Evolutionary conservation across 2,888 invertebrate species (phyloP), one percentile per base, ranked within the genome.

Genomic region (Thumatha senex): DNA sequence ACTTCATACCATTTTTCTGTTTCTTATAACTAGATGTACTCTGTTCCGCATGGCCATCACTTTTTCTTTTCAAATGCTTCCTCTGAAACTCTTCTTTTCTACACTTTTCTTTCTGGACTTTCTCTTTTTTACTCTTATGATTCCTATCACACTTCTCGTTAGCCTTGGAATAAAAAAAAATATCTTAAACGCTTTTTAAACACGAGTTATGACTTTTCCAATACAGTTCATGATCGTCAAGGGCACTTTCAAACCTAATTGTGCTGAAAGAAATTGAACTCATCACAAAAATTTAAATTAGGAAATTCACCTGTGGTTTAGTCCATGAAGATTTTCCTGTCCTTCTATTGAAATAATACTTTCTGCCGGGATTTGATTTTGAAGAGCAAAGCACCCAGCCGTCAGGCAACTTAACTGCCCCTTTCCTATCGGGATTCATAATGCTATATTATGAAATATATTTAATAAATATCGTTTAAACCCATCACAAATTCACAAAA

Each of bases 271-370:
- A 39, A 38, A 43, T 18, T 31, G 40, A 11, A 15, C 40, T 40
- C 42, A 18, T 35, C 38, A 40, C 13, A 51, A 65, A 61, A 24
- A 24, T 24, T 24, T 24, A 63, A 76, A 68, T 69, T 74, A 72
- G 61, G 73, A 80, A 78, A 81, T 75, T 75, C 75, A 90, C 91
- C 84, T 82, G 81, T 48, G 91, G 90, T 76, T 83, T 74, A 31
- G 83, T 82, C 91, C 91, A 91, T 56, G 84, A 88, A 54, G 91
- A 90, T 72, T 84, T 86, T 56, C 90, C 90, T 46, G 87, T 90
- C 78, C 80, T 89, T 63, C 74, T 86, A 63, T 91, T 88, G 67
- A 90, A 91, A 79, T 82, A 91, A 76, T 90, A 91, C 64, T 83
- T 86, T 68, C 86, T 83, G 7, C 87, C 89, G 14, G 85, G 85